These are phyloP conservation scores for Acanthosepion pharaonis DNA, from an alignment of 2,888 invertebrate species.

Conservation along the genomic window DNA sequence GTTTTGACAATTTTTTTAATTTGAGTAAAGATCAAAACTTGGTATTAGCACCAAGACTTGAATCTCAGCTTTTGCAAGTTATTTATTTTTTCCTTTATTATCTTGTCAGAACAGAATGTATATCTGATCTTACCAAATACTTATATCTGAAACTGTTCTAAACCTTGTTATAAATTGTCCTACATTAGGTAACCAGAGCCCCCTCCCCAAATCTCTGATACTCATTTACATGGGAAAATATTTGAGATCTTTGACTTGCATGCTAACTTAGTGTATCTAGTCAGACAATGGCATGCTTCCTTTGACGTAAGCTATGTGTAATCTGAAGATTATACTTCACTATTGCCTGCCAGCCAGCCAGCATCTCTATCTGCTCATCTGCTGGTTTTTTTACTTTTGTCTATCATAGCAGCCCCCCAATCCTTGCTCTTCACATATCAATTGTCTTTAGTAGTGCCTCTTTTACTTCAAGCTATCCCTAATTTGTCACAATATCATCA, in stretches of 20 bases:
- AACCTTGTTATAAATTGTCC: slow-evolving; percentile 20
- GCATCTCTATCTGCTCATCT: not conserved
- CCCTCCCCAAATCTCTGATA: not conserved
- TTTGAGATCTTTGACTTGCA: slow-evolving; percentile 41
- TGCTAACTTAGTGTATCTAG: slow-evolving; percentile 41
- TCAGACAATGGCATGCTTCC: slow-evolving; percentile 33
- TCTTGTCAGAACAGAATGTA: not conserved
- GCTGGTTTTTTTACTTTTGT: not conserved
- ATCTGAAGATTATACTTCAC: slow-evolving; percentile 21
- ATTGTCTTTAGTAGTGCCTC: not conserved
- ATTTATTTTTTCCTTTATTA: too few species aligned
- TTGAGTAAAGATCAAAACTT: not conserved
- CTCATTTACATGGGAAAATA: slow-evolving; percentile 36
- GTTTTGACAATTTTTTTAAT: not conserved
- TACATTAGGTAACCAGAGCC: not conserved
- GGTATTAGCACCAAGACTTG: not conserved
- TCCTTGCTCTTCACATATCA: not conserved
- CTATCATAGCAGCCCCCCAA: not conserved
- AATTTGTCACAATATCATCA: not conserved
- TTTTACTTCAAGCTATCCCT: not conserved
- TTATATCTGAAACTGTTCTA: not conserved
- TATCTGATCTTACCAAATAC: not conserved
- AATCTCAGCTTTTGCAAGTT: too few species aligned
- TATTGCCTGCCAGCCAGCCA: slow-evolving; percentile 33
- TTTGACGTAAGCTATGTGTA: slow-evolving; percentile 33